phyloP scores from a whole-genome alignment of 2,113 vertebrate genomes.

The Hydrolagus affinis region DNA sequence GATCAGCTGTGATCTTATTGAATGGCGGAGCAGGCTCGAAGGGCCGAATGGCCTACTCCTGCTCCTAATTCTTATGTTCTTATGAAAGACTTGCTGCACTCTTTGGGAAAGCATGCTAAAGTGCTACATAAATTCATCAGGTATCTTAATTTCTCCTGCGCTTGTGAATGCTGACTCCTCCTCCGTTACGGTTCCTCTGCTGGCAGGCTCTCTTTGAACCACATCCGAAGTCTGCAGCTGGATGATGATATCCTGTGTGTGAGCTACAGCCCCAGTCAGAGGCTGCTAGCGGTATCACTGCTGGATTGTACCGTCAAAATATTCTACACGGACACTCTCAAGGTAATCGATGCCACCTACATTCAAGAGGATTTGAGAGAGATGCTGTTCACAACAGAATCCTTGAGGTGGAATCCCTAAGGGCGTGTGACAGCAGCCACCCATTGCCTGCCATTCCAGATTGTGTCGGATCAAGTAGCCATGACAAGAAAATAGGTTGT shows the following conservation, averaged over 20 bases:
- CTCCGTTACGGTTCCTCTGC: neutral
- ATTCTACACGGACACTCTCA: conserved; percentile 84
- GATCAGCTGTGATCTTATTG: too few relatives aligned
- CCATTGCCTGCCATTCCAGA: too few relatives aligned
- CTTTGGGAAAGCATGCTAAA: too few relatives aligned
- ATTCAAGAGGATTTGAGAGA: neutral
- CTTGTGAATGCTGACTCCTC: neutral
- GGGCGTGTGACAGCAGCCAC: too few relatives aligned
- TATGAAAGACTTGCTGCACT: too few relatives aligned
- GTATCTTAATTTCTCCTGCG: neutral
- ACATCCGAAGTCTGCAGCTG: conserved; percentile 72
- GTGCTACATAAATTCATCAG: too few relatives aligned
- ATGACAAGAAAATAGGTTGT: too few relatives aligned
- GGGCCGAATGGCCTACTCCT: too few relatives aligned
- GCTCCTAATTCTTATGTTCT: too few relatives aligned
- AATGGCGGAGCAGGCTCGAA: too few relatives aligned
- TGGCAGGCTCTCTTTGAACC: conserved; percentile 71
- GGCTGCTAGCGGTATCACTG: conserved; percentile 77
- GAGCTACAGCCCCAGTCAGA: conserved; percentile 73
- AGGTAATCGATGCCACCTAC: conserved; percentile 53
- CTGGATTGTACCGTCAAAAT: conserved; percentile 90
- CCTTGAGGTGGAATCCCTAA: too few relatives aligned
- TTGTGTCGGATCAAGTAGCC: too few relatives aligned
- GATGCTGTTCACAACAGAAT: neutral
- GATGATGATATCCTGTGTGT: conserved; percentile 91